These are phyloP conservation scores for Astropecten irregularis DNA, from an alignment of 53 echinoderm and acorn worm species.

Conservation along the genomic window DNA sequence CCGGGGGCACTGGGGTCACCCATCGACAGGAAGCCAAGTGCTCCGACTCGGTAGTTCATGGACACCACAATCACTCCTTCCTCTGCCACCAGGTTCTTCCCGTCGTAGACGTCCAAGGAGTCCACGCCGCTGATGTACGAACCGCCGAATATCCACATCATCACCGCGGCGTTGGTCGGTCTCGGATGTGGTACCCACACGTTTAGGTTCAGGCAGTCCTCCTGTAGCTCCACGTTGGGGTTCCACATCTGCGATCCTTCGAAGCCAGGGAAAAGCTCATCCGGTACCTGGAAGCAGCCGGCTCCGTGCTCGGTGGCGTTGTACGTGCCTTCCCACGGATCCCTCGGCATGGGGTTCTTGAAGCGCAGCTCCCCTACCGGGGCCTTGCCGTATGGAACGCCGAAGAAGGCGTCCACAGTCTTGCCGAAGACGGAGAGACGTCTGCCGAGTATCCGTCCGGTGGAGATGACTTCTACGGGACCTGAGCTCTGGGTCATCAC, in stretches of 20 bases:
- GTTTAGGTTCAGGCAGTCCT: conserved; percentile 95
- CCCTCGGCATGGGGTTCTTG: conserved; percentile 50
- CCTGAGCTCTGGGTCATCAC: neutral
- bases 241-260: conserved; percentile 88
- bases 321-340: conserved; percentile 65
- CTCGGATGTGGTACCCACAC: conserved; percentile 89
- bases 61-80: conserved; percentile 89
- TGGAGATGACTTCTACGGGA: conserved; percentile 22
- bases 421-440: conserved; percentile 53
- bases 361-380: conserved; percentile 30
- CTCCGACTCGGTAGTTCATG: conserved; percentile 87
- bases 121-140: conserved; percentile 74
- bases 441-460: conserved; percentile 69
- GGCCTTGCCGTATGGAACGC: conserved; percentile 72
- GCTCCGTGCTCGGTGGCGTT: conserved; percentile 74
- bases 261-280: conserved; percentile 60
- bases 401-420: conserved; percentile 78
- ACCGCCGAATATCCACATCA: conserved; percentile 95
- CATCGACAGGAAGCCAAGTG: conserved; percentile 81
- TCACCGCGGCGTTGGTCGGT: conserved; percentile 74
- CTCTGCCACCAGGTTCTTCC: conserved; percentile 77
- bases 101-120: conserved; percentile 89
- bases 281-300: conserved; percentile 79
- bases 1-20: conserved; percentile 78
- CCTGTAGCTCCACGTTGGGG: conserved; percentile 64